Conservation (phyloP, 2,888 invertebrate species). For the Helobdella robusta region DNA sequence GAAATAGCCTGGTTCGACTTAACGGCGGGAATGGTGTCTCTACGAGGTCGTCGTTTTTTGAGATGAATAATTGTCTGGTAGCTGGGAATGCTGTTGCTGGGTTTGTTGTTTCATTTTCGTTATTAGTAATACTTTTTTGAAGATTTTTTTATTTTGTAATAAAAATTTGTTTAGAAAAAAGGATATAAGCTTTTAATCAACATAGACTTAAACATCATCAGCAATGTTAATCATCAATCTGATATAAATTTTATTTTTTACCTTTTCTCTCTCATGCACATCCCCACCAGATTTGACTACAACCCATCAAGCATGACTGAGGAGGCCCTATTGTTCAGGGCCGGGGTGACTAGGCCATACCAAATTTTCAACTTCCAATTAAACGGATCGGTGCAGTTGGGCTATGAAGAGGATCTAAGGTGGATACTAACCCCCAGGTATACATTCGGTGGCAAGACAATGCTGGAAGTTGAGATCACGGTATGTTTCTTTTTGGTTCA, state of each 20-base stretch:
- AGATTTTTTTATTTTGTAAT: too few relatives aligned
- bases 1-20: constrained; percentile 26
- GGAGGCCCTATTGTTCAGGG: constrained; percentile 43
- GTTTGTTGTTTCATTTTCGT: constrained; percentile 53
- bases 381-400: constrained; percentile 18
- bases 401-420: constrained; percentile 18
- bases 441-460: neutral
- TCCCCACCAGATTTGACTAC: constrained; percentile 56
- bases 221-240: neutral
- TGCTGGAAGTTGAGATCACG: constrained; percentile 16
- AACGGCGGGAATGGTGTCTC: constrained; percentile 65
- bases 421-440: constrained; percentile 20
- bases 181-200: neutral
- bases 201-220: neutral
- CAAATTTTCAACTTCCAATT: constrained; percentile 19
- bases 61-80: constrained; percentile 49
- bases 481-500: too few relatives aligned
- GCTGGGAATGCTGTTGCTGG: constrained; percentile 77
- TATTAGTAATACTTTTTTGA: too few relatives aligned
- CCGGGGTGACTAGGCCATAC: constrained; percentile 30
- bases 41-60: constrained; percentile 64
- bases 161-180: neutral
- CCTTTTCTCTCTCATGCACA: neutral
- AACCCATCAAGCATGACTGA: constrained; percentile 68
- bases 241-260: neutral